Conservation (phyloP, 2,888 invertebrate species). For the Troglohyphantes excavatus region DNA sequence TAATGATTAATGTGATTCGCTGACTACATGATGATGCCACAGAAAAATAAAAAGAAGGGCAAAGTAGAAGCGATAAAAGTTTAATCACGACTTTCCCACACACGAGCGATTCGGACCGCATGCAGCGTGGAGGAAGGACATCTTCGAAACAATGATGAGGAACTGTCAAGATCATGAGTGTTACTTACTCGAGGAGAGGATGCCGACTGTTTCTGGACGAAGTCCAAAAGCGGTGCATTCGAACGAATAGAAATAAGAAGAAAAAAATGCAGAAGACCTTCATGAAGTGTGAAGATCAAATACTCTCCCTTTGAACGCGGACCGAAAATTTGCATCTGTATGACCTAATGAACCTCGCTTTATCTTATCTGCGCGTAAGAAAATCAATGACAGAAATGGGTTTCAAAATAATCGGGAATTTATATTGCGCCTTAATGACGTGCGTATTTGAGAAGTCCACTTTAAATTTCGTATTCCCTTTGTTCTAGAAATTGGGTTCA, state of each 20-base stretch:
- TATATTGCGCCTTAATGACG: not conserved
- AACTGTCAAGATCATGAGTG: conserved; percentile 12
- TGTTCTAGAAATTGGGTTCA: not conserved
- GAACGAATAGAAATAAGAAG: not conserved
- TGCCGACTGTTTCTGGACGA: conserved; percentile 18
- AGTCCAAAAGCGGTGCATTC: conserved; percentile 20
- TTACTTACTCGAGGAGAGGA: conserved; percentile 7
- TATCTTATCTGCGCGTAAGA: not conserved
- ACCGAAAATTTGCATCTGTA: not conserved
- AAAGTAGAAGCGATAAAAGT: conserved; percentile 40
- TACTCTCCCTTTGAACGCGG: not conserved
- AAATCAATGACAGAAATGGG: not conserved
- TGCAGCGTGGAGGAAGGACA: not conserved
- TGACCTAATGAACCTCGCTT: conserved; percentile 6
- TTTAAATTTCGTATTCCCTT: not conserved
- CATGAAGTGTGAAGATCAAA: conserved; percentile 6
- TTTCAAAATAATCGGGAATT: not conserved
- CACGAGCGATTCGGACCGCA: not conserved
- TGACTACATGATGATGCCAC: not conserved
- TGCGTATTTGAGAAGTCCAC: not conserved
- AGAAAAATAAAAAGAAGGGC: not conserved
- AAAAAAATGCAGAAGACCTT: conserved; percentile 32
- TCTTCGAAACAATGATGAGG: conserved; percentile 16
- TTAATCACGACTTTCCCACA: conserved; percentile 27
- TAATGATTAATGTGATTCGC: conserved; percentile 33